Conservation (phyloP, 1,140 invertebrate species). For the Penaeus vannamei region DNA sequence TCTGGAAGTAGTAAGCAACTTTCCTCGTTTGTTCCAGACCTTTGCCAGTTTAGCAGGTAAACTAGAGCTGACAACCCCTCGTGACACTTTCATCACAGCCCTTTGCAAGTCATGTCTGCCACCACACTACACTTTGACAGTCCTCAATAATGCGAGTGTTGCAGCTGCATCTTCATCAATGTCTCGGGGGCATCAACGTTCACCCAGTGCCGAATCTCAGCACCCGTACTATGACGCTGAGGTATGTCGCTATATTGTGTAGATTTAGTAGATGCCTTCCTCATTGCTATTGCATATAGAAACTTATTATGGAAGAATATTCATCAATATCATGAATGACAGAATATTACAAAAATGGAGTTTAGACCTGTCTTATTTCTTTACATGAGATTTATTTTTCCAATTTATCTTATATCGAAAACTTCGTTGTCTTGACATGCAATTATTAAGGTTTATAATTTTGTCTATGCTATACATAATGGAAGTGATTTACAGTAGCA, state of each 20-base stretch:
- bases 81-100: conserved; percentile 94
- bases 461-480: too few species aligned
- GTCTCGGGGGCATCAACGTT: conserved; percentile 53
- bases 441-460: too few species aligned
- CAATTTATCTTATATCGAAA: too few species aligned
- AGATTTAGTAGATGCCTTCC: too few species aligned
- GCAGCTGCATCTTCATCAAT: conserved; percentile 52
- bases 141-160: conserved; percentile 77
- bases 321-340: too few species aligned
- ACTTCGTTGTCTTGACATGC: too few species aligned
- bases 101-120: conserved; percentile 96
- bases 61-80: conserved; percentile 80
- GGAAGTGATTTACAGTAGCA: too few species aligned
- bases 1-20: neutral
- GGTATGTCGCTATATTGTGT: conserved; percentile 6
- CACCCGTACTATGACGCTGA: conserved; percentile 61
- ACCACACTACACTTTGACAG: conserved; percentile 92
- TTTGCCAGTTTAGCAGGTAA: conserved; percentile 86
- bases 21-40: conserved; percentile 75
- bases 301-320: too few species aligned
- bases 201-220: conserved; percentile 51
- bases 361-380: too few species aligned
- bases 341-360: too few species aligned
- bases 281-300: too few species aligned
- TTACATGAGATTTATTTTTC: too few species aligned